These are phyloP conservation scores for Nematolebias whitei DNA, from an alignment of 2,113 vertebrate genomes.

Conservation along the genomic window DNA sequence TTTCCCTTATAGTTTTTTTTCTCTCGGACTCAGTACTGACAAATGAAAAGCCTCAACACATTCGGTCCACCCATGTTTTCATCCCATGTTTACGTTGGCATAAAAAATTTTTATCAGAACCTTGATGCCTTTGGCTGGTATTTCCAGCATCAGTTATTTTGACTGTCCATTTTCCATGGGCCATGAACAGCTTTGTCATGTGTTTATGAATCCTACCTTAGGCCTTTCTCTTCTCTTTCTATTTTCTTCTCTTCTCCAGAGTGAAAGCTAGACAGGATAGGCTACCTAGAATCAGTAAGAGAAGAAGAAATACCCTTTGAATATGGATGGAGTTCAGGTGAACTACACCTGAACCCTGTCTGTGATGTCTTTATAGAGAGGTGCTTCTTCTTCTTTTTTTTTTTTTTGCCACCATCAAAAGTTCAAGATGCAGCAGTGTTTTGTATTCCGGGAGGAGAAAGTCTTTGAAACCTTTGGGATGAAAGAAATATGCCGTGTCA, in stretches of 20 bases:
- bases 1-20: conserved; percentile 37
- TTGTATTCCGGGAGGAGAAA: conserved; percentile 80
- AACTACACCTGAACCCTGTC: conserved; percentile 82
- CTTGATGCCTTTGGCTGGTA: conserved; percentile 29
- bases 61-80: conserved; percentile 38
- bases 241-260: conserved; percentile 43
- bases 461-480: conserved; percentile 82
- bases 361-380: conserved; percentile 81
- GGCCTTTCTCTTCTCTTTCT: conserved; percentile 37
- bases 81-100: conserved; percentile 45
- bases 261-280: conserved; percentile 43
- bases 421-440: conserved; percentile 80
- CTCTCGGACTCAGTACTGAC: conserved; percentile 33
- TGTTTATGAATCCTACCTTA: conserved; percentile 51
- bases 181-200: conserved; percentile 38
- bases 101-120: conserved; percentile 39
- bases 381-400: conserved; percentile 76
- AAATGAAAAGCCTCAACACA: conserved; percentile 29
- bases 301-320: conserved; percentile 57
- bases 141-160: conserved; percentile 26
- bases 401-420: conserved; percentile 82
- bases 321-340: conserved; percentile 77
- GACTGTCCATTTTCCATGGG: conserved; percentile 20
- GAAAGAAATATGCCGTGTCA: conserved; percentile 78
- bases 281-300: conserved; percentile 54